Base-by-base conservation (phyloP, 2,797 vertebrate genomes). In the Enteromius mattozi region DNA sequence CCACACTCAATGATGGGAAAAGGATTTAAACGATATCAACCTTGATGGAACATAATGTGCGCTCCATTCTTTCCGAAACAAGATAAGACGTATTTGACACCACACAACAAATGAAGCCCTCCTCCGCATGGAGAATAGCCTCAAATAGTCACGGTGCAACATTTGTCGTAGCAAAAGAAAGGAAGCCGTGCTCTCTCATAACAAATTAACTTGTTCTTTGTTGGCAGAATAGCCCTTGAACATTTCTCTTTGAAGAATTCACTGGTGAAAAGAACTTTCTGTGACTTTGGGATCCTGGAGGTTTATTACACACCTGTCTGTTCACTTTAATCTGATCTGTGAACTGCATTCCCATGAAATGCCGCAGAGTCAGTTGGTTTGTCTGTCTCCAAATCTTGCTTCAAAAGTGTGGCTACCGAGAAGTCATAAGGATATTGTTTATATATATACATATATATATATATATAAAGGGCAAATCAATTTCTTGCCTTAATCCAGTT, bases 401-500 rank as follows among this genome's bases (percentile, higher is more conserved):
- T 42, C 14, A 27, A 81, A 84, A 82, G n/a, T 68, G 19, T 2
- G 17, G 17, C 27, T 47, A 17, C 16, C 47, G 21, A 40, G 40
- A 86, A 86, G 80, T 40, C 49, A 10, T 85, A 66, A 82, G 82
- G 9, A 35, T 24, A 72, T 40, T 42, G 1, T 42, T 8, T 42
- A 42, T 42, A 9, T 42, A 12, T 42, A 42, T 42, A 42, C 10
- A 42, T 42, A 42, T 56, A 56, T n/a, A 56, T 56, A 56, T 56
- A n/a, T 37, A 4, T 24, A 56, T 37, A n/a, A 35, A 21, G 4
- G 16, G n/a, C 16, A 90, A 92, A 89, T 81, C 40, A 89, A 88
- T 91, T 82, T 84, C 63, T 83, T 65, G 81, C 76, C 7, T 66
- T 89, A 91, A 91, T 90, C 82, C 77, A 71, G 88, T 92, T 90